Conservation (phyloP, 2,888 invertebrate genomes). For the Conchocele bisecta region DNA sequence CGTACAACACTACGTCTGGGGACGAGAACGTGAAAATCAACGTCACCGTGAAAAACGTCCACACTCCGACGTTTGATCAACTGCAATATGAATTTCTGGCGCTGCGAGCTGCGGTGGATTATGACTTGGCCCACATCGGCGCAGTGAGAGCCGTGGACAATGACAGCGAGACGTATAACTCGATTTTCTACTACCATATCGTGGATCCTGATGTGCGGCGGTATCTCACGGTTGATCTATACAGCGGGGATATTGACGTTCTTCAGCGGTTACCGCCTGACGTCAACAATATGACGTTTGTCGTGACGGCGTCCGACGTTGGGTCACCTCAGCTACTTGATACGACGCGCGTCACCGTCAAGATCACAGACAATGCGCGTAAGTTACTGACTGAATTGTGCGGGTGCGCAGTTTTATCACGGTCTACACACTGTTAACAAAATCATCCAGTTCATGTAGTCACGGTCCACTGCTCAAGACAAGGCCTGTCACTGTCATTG, state of each 20-base stretch:
- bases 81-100: constrained; percentile 56
- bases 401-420: too few relatives aligned
- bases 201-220: constrained; percentile 33
- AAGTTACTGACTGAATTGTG: too few relatives aligned
- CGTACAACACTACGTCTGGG: constrained; percentile 27
- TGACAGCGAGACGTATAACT: constrained; percentile 65
- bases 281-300: constrained; percentile 45
- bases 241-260: constrained; percentile 58
- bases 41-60: constrained; percentile 64
- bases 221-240: constrained; percentile 52
- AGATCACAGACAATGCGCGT: constrained; percentile 65
- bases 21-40: constrained; percentile 64
- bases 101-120: constrained; percentile 58
- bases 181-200: constrained; percentile 63
- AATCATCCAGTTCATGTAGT: too few relatives aligned
- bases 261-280: constrained; percentile 49
- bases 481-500: too few relatives aligned
- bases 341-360: constrained; percentile 50
- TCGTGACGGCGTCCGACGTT: constrained; percentile 65
- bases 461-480: too few relatives aligned
- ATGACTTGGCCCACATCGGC: constrained; percentile 50
- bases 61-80: constrained; percentile 61
- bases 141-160: constrained; percentile 58
- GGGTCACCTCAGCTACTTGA: constrained; percentile 66
- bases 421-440: too few relatives aligned